Evolutionary conservation across 2,888 invertebrate species (phyloP), one percentile per base, ranked within the genome.

Genomic region (Perizoma affinitatum): DNA sequence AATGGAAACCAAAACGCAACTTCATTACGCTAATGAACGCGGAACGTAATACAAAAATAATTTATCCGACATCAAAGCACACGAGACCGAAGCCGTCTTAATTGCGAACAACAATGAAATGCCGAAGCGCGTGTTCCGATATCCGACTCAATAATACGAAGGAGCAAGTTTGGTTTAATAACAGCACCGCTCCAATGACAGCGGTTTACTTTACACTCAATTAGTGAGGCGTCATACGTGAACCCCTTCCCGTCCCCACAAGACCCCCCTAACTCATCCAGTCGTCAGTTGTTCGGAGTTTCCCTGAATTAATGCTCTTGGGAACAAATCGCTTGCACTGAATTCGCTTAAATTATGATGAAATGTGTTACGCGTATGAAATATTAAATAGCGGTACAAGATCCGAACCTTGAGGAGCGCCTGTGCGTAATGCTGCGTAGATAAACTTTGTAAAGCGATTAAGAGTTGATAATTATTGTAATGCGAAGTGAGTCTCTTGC

Each of bases 201-300:
- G 78, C 74, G 82, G 82, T 82, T 83, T 82, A 79, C 78, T 83
- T 81, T 82, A 83, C 83, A 84, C 83, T 84, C 83, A 84, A 84
- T 84, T 84, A 84, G 81, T 75, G 79, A 69, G 76, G 74, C 78
- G 72, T 76, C 79, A 79, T 79, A 80, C 76, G 78, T 75, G 76
- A 72, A 71, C 73, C 66, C 60, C 57, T 54, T 67, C 59, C 63
- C 61, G 48, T 48, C 59, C 56, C 50, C 57, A 44, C 54, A 44
- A 54, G 5, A 35, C 58, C 54, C 49, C 63, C 53, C 58, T 59
- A 62, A 68, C 65, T 68, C 67, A 68, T 67, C 68, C 65, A 68
- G 66, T 68, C 63, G 68, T 67, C 69, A 68, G 69, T 70, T 70
- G 67, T 71, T 71, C 67, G 46, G 67, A 66, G 70, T 67, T 70